These are phyloP conservation scores for Chaetorhynchus papuensis DNA, from an alignment of 2,113 vertebrate genomes.

Conservation along the genomic window DNA sequence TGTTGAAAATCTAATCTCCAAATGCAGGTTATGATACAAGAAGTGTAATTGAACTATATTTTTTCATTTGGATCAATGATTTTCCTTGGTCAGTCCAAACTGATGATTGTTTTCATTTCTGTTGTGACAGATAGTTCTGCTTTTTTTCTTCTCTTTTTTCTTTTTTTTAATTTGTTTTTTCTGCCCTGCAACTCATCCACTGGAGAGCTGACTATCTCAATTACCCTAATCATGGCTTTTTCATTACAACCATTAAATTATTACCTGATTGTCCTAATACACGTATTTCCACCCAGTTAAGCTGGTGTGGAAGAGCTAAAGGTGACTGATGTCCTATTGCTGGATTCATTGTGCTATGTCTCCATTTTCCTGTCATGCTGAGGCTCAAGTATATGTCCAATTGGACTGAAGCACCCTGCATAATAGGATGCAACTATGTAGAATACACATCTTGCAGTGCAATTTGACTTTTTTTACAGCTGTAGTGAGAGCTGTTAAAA, in stretches of 20 bases:
- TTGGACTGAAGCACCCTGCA: background rate
- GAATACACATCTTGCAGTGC: background rate
- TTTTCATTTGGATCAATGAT: background rate
- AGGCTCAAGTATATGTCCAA: background rate
- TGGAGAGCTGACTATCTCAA: background rate
- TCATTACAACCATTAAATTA: background rate
- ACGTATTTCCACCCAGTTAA: background rate
- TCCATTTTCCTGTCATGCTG: background rate
- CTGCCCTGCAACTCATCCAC: background rate
- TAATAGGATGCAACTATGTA: background rate
- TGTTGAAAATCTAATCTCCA: background rate
- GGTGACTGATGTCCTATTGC: background rate
- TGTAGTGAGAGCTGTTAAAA: background rate
- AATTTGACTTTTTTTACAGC: background rate
- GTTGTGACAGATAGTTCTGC: background rate
- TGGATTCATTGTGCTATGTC: background rate
- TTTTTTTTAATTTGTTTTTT: background rate
- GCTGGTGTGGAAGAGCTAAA: background rate
- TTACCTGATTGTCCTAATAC: background rate
- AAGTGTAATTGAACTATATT: background rate
- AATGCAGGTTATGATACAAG: background rate
- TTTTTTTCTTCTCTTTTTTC: background rate
- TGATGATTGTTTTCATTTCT: background rate
- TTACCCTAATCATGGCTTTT: background rate
- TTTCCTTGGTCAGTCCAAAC: background rate